Base-by-base conservation (phyloP, 2,113 vertebrate species). In the Dendropsophus ebraccatus region DNA sequence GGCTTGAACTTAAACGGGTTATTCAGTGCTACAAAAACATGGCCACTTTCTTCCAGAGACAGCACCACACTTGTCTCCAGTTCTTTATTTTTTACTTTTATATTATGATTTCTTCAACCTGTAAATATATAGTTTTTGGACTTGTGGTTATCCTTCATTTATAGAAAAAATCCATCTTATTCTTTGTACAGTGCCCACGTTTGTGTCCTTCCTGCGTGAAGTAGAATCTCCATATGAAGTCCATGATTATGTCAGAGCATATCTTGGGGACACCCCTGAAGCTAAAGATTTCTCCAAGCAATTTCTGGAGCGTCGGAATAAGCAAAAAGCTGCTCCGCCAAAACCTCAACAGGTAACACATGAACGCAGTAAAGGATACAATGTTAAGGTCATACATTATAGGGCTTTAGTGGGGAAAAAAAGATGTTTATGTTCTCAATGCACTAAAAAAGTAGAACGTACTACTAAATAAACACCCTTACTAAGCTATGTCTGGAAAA, bases 251-350 rank as follows among this genome's bases (percentile, higher is more conserved):
- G 94, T 99, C 91, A 95, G 96, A 94, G 97, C 97, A 88, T 99
- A 99, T 87, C 93, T 99, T 88, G 98, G 98, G 89, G 98, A 99
- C 85, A 99, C 97, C 67, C 94, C 96, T 41, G 98, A 99, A 91
- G 97, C 97, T 92, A 99, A 99, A 94, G 98, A 99, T 92, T 99
- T 99, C 94, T 97, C 97, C 93, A 99, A 97, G 95, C 97, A 99
- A 94, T 99, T 99, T 93, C 94, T 99, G 52, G 98, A 99, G 92
- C 97, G 97, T 81, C 98, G 98, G 96, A 96, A 97, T 97, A 99
- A 99, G 95, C 98, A 99, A 94, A 99, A 98, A 90, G 92, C 94
- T 88, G 97, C 91, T 90, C 97, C 98, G 90, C 97, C 96, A 89
- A 95, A 96, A 83, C 94, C 92, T 83, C 92, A 95, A 69, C 94